Evolutionary conservation across 2,888 invertebrate genomes (phyloP).

Genomic region (Clistopyga incitator): DNA sequence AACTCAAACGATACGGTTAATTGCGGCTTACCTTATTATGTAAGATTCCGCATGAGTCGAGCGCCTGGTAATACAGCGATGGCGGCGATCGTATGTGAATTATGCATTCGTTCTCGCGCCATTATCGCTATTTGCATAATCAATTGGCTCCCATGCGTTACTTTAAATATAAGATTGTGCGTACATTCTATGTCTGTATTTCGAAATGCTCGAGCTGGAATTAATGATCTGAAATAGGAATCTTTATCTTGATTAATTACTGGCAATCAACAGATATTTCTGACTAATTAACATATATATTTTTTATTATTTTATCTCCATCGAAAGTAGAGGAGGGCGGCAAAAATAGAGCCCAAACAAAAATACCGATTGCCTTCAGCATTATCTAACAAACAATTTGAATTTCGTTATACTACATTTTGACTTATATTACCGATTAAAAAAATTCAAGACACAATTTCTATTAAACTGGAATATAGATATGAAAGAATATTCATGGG

Average conservation of each 20-base stretch:
- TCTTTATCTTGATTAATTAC: conserved; percentile 44
- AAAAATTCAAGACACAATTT: too few species aligned
- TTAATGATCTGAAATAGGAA: conserved; percentile 22
- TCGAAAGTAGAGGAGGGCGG: not conserved
- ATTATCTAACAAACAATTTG: too few species aligned
- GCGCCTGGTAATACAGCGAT: conserved; percentile 4
- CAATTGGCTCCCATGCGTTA: conserved; percentile 79
- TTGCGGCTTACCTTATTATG: conserved; percentile 76
- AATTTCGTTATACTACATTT: too few species aligned
- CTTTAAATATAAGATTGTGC: conserved; percentile 78
- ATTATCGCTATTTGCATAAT: conserved; percentile 81
- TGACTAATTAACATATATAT: conserved; percentile 5
- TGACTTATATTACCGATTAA: too few species aligned
- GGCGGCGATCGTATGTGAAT: conserved; percentile 70
- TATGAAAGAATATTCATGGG: too few species aligned
- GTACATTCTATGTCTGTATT: conserved; percentile 15
- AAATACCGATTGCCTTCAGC: too few species aligned
- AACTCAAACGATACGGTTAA: conserved; percentile 59
- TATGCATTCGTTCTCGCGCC: conserved; percentile 77
- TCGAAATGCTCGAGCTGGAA: conserved; percentile 10
- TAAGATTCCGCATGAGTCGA: conserved; percentile 71
- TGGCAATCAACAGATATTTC: conserved; percentile 9
- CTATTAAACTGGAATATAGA: too few species aligned
- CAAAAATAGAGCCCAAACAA: too few species aligned
- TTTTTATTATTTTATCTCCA: not conserved